Evolutionary conservation across 2,797 vertebrate genomes (phyloP), one percentile per base, ranked within the genome.

Genomic region (Microctenopoma stevenorrisi): DNA sequence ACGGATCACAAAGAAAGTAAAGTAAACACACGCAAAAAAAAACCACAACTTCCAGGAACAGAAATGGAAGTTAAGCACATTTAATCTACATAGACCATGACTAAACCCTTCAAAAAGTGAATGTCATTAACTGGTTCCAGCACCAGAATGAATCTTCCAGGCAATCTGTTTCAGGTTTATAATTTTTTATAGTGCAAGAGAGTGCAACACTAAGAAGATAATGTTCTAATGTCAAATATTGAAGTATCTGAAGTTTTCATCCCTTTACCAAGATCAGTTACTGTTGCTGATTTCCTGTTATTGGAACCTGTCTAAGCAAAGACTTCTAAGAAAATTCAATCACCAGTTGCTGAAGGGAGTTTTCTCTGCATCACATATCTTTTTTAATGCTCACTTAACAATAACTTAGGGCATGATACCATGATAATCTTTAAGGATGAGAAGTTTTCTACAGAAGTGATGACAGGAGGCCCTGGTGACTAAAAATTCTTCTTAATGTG

Each of bases 331-430:
- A 14, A 47, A 35, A 14, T 15, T 2, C 30, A 5, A 2, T 48
- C 11, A 54, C 10, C 7, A 14, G 18, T 7, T 46, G 4, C 5
- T 48, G 30, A 33, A 33, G 30, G 30, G 30, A 33, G 30, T 55
- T 43, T 42, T 2, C 15, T 33, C 12, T 2, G 25, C 1, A 8
- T 4, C 3, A 26, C 15, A 3, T 8, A 13, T 3, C 0, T 3
- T 15, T 15, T 7, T 7, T 3, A 42, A 12, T 13, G 4, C 7
- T 9, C 10, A 4, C 12, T 3, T 25, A 16, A 37, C n/a, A 2
- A 37, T 2, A 2, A 37, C 8, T 37, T 9, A 37, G 35, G 9
- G 3, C 8, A 37, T 37, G 2, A 37, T 37, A 37, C 35, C 35
- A 9, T 10, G 35, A 9, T 37, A 37, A 37, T 2, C 3, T 10